Evolutionary conservation across 2,888 invertebrate species (phyloP).

Genomic region (Protodeltote pygarga): DNA sequence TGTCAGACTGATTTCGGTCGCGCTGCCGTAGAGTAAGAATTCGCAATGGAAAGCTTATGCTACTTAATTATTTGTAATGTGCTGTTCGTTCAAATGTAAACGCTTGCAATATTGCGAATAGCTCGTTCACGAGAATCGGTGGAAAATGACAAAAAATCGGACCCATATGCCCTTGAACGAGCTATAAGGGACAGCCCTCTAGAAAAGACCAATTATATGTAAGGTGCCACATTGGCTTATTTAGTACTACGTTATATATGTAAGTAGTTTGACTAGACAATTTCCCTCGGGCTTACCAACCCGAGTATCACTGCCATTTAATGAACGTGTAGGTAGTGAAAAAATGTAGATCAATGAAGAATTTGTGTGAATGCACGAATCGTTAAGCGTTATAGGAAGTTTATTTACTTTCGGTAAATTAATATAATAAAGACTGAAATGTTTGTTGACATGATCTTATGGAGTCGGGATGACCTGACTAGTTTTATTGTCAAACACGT

Average conservation of each 20-base stretch:
- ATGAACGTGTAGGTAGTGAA: constrained; percentile 49
- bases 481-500: constrained; percentile 42
- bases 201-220: constrained; percentile 50
- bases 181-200: constrained; percentile 23
- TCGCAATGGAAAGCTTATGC: constrained; percentile 44
- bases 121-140: constrained; percentile 23
- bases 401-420: constrained; percentile 54
- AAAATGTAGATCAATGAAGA: constrained; percentile 55
- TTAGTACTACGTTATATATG: constrained; percentile 44
- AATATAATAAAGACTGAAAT: constrained; percentile 65
- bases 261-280: constrained; percentile 58
- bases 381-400: constrained; percentile 46
- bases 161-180: constrained; percentile 18
- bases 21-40: constrained; percentile 50
- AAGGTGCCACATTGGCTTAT: constrained; percentile 67
- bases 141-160: constrained; percentile 7
- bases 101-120: constrained; percentile 11
- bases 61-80: constrained; percentile 48
- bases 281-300: constrained; percentile 12
- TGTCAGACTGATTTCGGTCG: constrained; percentile 45
- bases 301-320: constrained; percentile 47
- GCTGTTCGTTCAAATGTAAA: constrained; percentile 34
- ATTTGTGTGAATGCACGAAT: constrained; percentile 45
- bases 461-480: constrained; percentile 42
- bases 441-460: constrained; percentile 46